Conservation (phyloP, 1,140 invertebrate genomes). For the Zaprionus davidi region DNA sequence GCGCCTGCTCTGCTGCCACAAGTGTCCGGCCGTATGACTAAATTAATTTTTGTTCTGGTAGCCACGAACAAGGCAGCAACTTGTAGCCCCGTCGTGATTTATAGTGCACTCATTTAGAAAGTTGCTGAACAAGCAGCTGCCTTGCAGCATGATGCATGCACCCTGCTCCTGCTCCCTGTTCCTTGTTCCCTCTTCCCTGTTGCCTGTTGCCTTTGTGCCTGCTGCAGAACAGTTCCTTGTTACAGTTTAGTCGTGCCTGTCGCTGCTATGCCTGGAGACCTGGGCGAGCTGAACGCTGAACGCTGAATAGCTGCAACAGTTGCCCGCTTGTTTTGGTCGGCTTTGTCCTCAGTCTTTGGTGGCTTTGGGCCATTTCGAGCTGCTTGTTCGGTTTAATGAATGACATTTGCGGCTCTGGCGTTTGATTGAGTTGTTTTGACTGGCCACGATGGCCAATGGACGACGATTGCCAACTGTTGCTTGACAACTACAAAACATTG, state of each 20-base stretch:
- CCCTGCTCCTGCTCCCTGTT: background rate
- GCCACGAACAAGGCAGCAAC: slow-evolving; percentile 70
- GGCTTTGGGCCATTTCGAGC: slow-evolving; percentile 48
- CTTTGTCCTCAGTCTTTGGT: slow-evolving; percentile 46
- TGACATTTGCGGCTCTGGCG: slow-evolving; percentile 69
- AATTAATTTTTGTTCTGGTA: slow-evolving; percentile 80
- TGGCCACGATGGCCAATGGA: slow-evolving; percentile 69
- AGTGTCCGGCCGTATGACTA: slow-evolving; percentile 79
- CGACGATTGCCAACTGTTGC: slow-evolving; percentile 49
- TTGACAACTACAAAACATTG: slow-evolving; percentile 32
- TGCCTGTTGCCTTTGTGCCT: slow-evolving; percentile 18
- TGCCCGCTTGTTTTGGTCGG: slow-evolving; percentile 37
- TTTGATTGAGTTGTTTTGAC: slow-evolving; percentile 81
- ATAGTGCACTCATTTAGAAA: slow-evolving; percentile 82
- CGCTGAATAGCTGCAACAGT: slow-evolving; percentile 22
- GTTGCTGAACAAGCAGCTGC: slow-evolving; percentile 73
- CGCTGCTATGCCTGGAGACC: slow-evolving; percentile 4
- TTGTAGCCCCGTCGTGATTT: slow-evolving; percentile 77
- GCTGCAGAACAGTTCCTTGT: slow-evolving; percentile 73
- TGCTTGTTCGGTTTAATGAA: slow-evolving; percentile 73
- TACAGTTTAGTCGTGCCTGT: slow-evolving; percentile 78
- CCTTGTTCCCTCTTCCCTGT: background rate
- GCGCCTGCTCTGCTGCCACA: slow-evolving; percentile 39
- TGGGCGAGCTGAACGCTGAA: background rate
- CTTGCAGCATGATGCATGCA: slow-evolving; percentile 37